These are phyloP conservation scores for Philereme transversata DNA, from an alignment of 2,888 invertebrate genomes.

Conservation along the genomic window DNA sequence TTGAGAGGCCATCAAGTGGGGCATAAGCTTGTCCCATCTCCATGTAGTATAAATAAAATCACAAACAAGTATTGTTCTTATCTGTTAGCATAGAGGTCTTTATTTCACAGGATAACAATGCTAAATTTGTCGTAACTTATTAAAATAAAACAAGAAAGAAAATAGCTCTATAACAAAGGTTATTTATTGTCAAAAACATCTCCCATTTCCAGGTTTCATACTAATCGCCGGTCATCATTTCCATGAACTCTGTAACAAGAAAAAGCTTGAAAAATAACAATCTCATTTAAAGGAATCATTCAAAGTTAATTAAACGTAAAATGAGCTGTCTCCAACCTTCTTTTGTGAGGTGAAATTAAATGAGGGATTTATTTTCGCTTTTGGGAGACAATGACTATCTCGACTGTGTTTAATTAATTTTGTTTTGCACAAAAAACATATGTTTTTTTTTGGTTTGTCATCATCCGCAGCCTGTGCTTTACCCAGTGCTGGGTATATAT, in stretches of 20 bases:
- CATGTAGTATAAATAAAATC: no score
- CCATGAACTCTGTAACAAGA: constrained; percentile 89
- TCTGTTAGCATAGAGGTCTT: no score
- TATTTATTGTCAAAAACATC: constrained; percentile 34
- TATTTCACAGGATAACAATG: no score
- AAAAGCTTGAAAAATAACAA: constrained; percentile 17
- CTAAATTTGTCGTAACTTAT: constrained; percentile 1
- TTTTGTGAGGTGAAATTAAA: constrained; percentile 25
- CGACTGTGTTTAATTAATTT: constrained; percentile 13
- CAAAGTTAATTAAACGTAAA: constrained; percentile 27
- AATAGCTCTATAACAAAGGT: constrained; percentile 22
- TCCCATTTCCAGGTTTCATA: constrained; percentile 25
- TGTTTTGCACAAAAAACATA: constrained; percentile 3
- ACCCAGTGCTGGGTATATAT: no score
- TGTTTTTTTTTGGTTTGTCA: not conserved
- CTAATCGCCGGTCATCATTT: constrained; percentile 91
- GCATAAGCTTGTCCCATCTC: no score
- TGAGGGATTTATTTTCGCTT: constrained; percentile 18
- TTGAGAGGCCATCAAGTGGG: no score
- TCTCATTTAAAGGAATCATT: constrained; percentile 17
- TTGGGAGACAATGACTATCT: constrained; percentile 27
- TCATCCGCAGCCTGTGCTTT: no score
- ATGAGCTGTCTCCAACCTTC: constrained; percentile 27
- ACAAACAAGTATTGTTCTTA: no score
- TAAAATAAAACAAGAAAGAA: constrained; percentile 21